phyloP scores from a whole-genome alignment of 2,888 invertebrate species.

The Blomia tropicalis region DNA sequence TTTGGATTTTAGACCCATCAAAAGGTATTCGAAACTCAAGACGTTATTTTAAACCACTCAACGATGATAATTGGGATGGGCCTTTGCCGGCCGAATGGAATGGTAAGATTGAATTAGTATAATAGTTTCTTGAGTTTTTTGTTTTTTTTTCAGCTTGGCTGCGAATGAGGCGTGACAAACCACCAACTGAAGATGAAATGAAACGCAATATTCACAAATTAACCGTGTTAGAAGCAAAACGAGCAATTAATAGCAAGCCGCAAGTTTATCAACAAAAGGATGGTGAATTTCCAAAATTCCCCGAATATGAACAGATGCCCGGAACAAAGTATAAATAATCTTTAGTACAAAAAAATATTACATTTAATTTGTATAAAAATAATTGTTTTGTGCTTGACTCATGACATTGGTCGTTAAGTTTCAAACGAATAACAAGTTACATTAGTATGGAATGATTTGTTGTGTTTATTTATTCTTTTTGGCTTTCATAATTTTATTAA shows the following conservation, averaged over 20 bases:
- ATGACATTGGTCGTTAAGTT: too few relatives aligned
- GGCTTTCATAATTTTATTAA: slow-evolving; percentile 34
- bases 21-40: not conserved
- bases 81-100: slow-evolving; percentile 21
- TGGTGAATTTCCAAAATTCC: slow-evolving; percentile 1
- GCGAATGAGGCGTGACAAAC: slow-evolving; percentile 9
- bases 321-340: not conserved
- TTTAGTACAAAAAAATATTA: too few relatives aligned
- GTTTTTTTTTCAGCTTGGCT: slow-evolving; percentile 16
- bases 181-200: slow-evolving; percentile 21
- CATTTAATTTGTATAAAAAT: too few relatives aligned
- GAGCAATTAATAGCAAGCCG: not conserved
- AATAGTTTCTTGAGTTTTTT: not conserved
- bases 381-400: too few relatives aligned
- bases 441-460: not conserved
- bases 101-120: slow-evolving; percentile 19
- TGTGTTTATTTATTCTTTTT: slow-evolving; percentile 3
- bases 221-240: not conserved
- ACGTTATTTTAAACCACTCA: slow-evolving; percentile 18
- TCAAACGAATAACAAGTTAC: not conserved
- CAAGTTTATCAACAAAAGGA: not conserved
- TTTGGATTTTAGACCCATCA: not conserved
- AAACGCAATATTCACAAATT: not conserved
- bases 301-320: slow-evolving; percentile 14
- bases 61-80: slow-evolving; percentile 17